Percentiles rank a stretch among this genome's conserved stretches.
phyloP scores from a whole-genome alignment of 2,797 vertebrate genomes.

The Glossophaga mutica region DNA sequence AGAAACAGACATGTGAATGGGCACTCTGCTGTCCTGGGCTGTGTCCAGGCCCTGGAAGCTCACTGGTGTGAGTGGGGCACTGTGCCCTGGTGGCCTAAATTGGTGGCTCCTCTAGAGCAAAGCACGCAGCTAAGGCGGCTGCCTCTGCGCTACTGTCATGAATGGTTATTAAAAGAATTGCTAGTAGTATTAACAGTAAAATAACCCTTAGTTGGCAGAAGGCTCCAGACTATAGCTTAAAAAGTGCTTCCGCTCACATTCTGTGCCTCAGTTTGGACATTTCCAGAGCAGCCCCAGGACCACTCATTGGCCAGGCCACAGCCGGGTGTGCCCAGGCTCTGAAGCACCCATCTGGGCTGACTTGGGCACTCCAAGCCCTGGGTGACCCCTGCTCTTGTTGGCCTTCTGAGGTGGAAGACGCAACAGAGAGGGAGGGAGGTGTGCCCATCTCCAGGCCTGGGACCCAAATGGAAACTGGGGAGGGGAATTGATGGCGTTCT shows the following conservation, averaged over 20 bases:
- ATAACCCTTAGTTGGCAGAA: background rate
- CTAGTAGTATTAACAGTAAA: background rate
- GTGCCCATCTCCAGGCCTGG: background rate
- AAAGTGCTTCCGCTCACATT: background rate
- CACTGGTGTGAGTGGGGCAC: background rate
- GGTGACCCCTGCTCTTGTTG: background rate
- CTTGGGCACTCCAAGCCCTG: background rate
- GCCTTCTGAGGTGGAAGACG: background rate
- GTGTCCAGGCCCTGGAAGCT: background rate
- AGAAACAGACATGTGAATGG: background rate
- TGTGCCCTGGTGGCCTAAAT: background rate
- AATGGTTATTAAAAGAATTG: background rate
- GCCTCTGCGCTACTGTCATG: rapidly evolving
- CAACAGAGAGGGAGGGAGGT: background rate
- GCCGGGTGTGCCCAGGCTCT: background rate
- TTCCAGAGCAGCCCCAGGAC: background rate
- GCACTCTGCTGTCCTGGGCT: background rate
- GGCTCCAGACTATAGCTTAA: background rate
- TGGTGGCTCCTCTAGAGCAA: background rate
- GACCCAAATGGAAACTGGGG: background rate
- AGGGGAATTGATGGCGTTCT: background rate
- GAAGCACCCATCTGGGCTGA: background rate
- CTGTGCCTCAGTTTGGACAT: background rate
- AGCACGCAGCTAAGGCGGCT: background rate
- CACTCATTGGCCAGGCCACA: too few relatives aligned